Percentiles rank a stretch among this genome's conserved stretches.
These are phyloP conservation scores for Daphoenositta chrysoptera DNA, from an alignment of 2,113 vertebrate species.

Conservation along the genomic window DNA sequence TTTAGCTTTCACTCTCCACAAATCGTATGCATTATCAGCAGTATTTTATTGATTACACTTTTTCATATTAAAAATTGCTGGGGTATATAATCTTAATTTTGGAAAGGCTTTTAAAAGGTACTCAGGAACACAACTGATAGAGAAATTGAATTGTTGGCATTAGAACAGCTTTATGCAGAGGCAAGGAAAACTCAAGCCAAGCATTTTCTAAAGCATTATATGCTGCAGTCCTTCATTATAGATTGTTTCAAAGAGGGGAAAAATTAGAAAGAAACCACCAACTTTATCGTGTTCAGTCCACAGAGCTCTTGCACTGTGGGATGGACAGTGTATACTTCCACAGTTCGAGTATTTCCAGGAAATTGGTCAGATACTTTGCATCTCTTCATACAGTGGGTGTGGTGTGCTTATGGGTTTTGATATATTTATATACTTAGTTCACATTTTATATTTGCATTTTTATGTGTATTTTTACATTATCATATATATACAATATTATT, in stretches of 20 bases:
- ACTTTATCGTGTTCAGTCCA: not conserved
- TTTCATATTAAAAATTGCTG: constrained; percentile 14
- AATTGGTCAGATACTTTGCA: not conserved
- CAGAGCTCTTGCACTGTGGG: not conserved
- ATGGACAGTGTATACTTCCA: not conserved
- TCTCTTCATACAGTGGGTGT: not conserved
- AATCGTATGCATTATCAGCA: not conserved
- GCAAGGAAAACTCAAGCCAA: not conserved
- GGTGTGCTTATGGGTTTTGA: not conserved
- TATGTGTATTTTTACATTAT: not conserved
- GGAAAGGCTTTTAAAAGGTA: constrained; percentile 22
- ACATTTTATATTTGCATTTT: not conserved
- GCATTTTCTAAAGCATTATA: not conserved
- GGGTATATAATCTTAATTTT: not conserved
- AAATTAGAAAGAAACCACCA: not conserved
- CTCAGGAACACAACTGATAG: not conserved
- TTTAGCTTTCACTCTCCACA: not conserved
- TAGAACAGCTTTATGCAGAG: not conserved
- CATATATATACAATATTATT: fast-evolving
- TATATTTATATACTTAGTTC: not conserved
- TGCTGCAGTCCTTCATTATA: not conserved
- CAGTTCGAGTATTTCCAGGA: not conserved
- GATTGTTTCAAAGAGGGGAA: not conserved
- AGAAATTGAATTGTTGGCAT: not conserved
- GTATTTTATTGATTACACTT: not conserved